Evolutionary conservation across 2,797 vertebrate species (phyloP).

Genomic region (Oreortyx pictus): DNA sequence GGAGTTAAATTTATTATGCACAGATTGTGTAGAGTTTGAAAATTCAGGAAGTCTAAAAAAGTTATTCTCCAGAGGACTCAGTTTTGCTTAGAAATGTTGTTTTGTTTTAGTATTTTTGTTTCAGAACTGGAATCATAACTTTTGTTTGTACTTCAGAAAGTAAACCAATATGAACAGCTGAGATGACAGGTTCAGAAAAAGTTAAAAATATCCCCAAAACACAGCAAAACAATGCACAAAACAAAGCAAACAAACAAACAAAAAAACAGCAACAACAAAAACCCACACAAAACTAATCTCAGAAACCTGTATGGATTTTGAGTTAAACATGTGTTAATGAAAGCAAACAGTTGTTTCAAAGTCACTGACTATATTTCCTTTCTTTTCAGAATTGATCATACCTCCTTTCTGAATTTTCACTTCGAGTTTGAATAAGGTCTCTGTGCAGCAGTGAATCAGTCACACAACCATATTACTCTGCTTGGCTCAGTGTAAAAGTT

Average conservation of each 20-base stretch:
- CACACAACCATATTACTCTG: not conserved
- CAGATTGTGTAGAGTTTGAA: not conserved
- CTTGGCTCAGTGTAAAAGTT: not conserved
- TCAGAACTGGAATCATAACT: not conserved
- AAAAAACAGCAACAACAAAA: not conserved
- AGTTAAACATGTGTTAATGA: not conserved
- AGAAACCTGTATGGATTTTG: not conserved
- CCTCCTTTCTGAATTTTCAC: not conserved
- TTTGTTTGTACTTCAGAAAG: not conserved
- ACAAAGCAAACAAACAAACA: not conserved
- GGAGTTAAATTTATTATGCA: conserved; percentile 6
- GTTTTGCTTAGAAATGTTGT: not conserved
- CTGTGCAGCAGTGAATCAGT: not conserved
- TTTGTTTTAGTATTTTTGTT: not conserved
- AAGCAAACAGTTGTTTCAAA: not conserved
- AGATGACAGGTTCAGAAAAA: not conserved
- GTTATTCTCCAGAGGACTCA: not conserved
- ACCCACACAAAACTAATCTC: not conserved
- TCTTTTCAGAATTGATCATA: not conserved
- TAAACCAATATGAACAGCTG: not conserved
- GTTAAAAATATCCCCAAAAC: not conserved
- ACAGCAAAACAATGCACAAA: not conserved
- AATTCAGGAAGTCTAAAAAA: not conserved
- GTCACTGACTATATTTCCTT: not conserved
- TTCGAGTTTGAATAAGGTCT: not conserved